Evolutionary conservation across 92 coral and sea anemone genomes (phyloP).

Genomic region (Phenganax stokvisi): DNA sequence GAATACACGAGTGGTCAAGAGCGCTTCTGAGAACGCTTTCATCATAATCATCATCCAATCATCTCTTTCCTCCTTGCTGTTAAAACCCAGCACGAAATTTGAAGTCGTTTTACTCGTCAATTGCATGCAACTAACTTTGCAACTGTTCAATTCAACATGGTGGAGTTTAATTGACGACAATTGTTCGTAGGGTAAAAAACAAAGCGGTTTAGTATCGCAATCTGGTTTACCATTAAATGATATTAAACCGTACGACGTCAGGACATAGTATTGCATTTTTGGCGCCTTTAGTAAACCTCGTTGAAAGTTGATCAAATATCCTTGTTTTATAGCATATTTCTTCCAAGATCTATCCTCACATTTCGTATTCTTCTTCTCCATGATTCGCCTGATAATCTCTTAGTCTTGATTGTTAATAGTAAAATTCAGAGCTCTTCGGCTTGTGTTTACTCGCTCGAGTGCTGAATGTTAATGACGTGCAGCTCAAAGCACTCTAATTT

Average conservation of each 20-base stretch:
- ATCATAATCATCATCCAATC: conserved; percentile 32
- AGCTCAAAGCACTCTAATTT: not conserved
- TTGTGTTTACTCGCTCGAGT: not conserved
- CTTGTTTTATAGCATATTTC: conserved; percentile 20
- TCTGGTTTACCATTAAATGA: conserved; percentile 11
- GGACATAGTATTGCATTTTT: conserved; percentile 27
- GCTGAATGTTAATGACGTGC: conserved; percentile 1
- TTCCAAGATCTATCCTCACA: not conserved
- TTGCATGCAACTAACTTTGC: conserved; percentile 1
- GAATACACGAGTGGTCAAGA: conserved; percentile 2
- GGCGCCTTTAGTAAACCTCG: conserved; percentile 23
- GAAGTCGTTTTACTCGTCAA: conserved; percentile 21
- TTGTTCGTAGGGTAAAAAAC: conserved; percentile 7
- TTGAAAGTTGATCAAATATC: conserved; percentile 11
- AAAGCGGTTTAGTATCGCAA: conserved; percentile 2
- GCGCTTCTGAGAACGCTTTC: conserved; percentile 28
- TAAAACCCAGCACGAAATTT: not conserved
- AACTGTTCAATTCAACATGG: conserved; percentile 2
- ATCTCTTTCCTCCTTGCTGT: conserved; percentile 19
- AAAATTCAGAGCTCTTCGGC: not conserved
- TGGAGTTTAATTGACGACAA: conserved; percentile 17
- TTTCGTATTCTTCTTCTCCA: not conserved
- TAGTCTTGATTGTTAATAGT: not conserved
- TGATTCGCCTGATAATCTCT: not conserved
- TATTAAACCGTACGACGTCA: not conserved